Conservation (phyloP, 1,140 invertebrate genomes). For the Akabosia matsudoensis region DNA sequence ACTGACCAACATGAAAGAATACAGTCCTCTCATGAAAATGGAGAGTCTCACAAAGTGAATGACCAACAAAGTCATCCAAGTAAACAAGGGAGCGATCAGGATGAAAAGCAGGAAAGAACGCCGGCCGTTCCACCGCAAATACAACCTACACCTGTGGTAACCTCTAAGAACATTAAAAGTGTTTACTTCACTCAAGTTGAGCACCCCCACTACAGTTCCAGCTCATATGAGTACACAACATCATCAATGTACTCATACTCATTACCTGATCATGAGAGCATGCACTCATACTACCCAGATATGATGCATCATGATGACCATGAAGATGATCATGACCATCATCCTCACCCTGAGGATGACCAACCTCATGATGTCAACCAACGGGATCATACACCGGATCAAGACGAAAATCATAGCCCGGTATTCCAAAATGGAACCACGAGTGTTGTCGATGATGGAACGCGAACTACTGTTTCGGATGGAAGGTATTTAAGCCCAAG, state of each 20-base stretch:
- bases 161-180: slow-evolving; percentile 26
- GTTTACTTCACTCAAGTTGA: slow-evolving; percentile 38
- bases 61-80: slow-evolving; percentile 4
- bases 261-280: slow-evolving; percentile 13
- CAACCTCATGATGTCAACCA: not conserved
- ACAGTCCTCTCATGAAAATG: not conserved
- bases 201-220: slow-evolving; percentile 37
- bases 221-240: slow-evolving; percentile 33
- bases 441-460: not conserved
- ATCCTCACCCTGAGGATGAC: not conserved
- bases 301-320: slow-evolving; percentile 29
- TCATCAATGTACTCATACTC: slow-evolving; percentile 36
- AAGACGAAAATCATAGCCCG: not conserved
- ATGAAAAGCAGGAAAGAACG: not conserved
- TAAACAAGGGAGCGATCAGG: not conserved
- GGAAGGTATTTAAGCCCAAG: not conserved
- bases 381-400: not conserved
- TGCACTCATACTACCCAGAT: not conserved
- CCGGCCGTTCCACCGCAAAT: not conserved
- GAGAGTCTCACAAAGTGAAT: slow-evolving; percentile 4
- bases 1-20: not conserved
- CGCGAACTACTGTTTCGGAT: not conserved
- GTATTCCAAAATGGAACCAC: not conserved
- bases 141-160: slow-evolving; percentile 17
- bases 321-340: not conserved